These are phyloP conservation scores for Sciaenops ocellatus DNA, from an alignment of 2,797 vertebrate genomes.

Conservation along the genomic window DNA sequence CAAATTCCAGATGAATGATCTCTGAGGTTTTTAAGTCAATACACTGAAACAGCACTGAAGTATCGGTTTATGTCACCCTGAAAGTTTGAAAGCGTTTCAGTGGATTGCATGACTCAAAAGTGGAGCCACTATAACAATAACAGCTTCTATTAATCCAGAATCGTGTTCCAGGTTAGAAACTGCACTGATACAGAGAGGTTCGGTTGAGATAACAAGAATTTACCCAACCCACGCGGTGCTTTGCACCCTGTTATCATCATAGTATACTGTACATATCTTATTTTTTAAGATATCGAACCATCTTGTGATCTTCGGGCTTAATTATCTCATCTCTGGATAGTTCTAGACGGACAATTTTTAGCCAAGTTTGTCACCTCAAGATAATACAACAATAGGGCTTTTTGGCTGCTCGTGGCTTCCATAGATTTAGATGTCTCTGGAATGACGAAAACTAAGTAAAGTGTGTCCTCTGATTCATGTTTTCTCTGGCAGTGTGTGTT, in stretches of 20 bases:
- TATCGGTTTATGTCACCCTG: slow-evolving; percentile 24
- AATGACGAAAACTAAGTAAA: background rate
- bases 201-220: background rate
- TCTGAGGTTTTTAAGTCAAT: slow-evolving; percentile 27
- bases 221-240: slow-evolving; percentile 25
- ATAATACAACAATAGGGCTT: background rate
- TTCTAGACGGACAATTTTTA: background rate
- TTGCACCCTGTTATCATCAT: slow-evolving; percentile 12
- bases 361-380: slow-evolving; percentile 6
- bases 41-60: slow-evolving; percentile 10
- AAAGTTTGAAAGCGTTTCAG: slow-evolving; percentile 5
- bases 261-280: slow-evolving; percentile 45
- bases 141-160: slow-evolving; percentile 30
- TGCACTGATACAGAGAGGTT: slow-evolving; percentile 17
- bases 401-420: slow-evolving; percentile 4
- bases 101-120: slow-evolving; percentile 61
- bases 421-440: background rate
- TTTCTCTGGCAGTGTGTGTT: slow-evolving; percentile 31
- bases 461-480: background rate
- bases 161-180: slow-evolving; percentile 16
- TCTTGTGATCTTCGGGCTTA: background rate
- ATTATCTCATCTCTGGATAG: slow-evolving; percentile 25
- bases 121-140: slow-evolving; percentile 26
- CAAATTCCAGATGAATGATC: slow-evolving; percentile 32
- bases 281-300: slow-evolving; percentile 31